Evolutionary conservation across 2,888 invertebrate genomes (phyloP), one percentile per base, ranked within the genome.

Genomic region (Polyploca ridens): DNA sequence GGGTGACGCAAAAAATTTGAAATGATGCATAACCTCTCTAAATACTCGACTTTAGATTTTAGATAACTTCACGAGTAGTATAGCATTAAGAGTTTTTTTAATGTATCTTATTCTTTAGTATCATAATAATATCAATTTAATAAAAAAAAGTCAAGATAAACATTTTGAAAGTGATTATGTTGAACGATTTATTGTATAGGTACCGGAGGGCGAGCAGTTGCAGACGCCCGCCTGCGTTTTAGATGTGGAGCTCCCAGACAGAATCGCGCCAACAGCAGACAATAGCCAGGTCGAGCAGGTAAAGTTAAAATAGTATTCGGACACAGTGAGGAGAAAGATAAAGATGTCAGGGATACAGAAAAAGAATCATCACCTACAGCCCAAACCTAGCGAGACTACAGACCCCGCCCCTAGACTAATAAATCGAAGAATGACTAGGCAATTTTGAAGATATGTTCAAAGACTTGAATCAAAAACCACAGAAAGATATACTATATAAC

Each of bases 371-470:
- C 79, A n/a, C 83, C 82, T 63, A 78, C 61, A 61, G 44, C 61
- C 61, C 5, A 83, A 82, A 64, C 81, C 84, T 7, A 71, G 84
- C 16, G 83, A 85, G 58, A 70, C 80, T 10, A 61, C 44, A 71
- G 86, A 86, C n/a, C 90, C 93, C 14, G 89, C 91, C 8, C 94
- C 94, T 0, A 88, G 92, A 76, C 73, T 93, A 19, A 94, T 94
- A 33, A 87, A 88, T n/a, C 46, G 94, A 94, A 83, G 94, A 93
- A 41, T 70, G 94, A 10, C 79, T 94, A 2, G 91, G 84, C 63
- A 94, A 94, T 86, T 94, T 94, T 0, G 94, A 94, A n/a, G 94
- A 94, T 68, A 94, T 94, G 92, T 94, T 94, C 71, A 92, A 90
- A 76, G 92, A 93, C 70, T 80, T 94, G 0, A 84, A 90, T 61